Base-by-base conservation (phyloP, 64 coral and sea anemone genomes). In the Dendrophyllia cribrosa region DNA sequence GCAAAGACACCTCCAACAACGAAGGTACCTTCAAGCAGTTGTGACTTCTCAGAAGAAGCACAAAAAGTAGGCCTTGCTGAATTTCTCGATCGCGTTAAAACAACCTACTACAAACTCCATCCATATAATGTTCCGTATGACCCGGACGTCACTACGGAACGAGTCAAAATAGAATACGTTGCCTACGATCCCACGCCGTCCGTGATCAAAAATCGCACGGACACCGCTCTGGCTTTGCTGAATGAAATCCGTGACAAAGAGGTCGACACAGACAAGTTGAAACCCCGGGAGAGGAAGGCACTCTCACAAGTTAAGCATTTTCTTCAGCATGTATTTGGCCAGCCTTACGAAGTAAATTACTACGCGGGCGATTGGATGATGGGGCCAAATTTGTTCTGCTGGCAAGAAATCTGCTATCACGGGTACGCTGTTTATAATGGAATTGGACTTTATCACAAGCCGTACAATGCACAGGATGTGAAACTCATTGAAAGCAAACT, bases 271-370 rank as follows among this genome's bases (percentile, higher is more conserved):
- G 7, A 93, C 45, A 16, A 14, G 49, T 55, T 93, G 34, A 93
- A 69, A 26, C 91, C 82, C 55, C 51, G 91, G 9, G 91, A 93
- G 48, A 78, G 72, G 22, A 93, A 93, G 11, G 72, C 91, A 13
- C 68, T 93, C 9, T 20, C 72, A 26, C 82, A 87, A 25, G 19
- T 93, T 3, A 86, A 66, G 74, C 82, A 93, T 78, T 93, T 55
- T 65, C 53, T 93, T 4, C 58, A 93, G 15, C 83, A 87, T 22
- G 23, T 87, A 4, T 93, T 93, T 44, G 91, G 72, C 26, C 51
- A 34, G 45, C 91, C 91, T 3, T 93, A 78, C 52, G 91, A 87
- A 67, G 82, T 44, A 11, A 78, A 93, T 87, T 93, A 86, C 9
- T 93, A 93, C 59, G 72, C 58, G 0, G 91, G 91, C 4, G 80